Base-by-base conservation (phyloP, 2,797 vertebrate species). In the Sebastes trivittatus region DNA sequence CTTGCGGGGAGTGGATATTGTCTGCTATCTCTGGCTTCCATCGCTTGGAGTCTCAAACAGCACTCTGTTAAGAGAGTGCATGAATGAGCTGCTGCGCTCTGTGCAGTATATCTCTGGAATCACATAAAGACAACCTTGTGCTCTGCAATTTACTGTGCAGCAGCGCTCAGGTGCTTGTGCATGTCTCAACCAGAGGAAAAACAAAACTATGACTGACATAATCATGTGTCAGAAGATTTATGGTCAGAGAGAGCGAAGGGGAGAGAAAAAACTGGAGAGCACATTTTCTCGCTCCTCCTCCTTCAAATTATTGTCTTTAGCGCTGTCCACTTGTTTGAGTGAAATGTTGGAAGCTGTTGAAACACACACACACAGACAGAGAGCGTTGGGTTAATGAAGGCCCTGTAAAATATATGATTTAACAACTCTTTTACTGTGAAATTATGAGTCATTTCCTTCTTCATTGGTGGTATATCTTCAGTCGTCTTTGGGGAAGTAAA, bases 191-290 rank as follows among this genome's bases (percentile, higher is more conserved):
- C 95, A 94, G 95, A 96, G 92, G 81, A 92, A 94, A 95, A 94
- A 94, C 93, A 95, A 93, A 95, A 94, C 91, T 94, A 91, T 92
- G 93, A 95, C 93, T 95, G 96, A 95, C 92, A 94, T 92, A 95
- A 95, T 95, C 94, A 95, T 95, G 95, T 95, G 93, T 93, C 91
- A 92, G 93, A 87, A 95, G 95, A 96, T 96, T 96, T 96, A 96
- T 95, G 93, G 93, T 91, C 87, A 75, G 74, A 85, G 88, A 84
- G 91, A 89, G 84, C 72, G 70, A 82, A 87, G 84, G 86, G 85
- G 81, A 87, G 81, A 90, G 88, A 86, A 90, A 74, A 86, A 93
- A 90, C 85, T 88, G 87, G 81, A 94, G 92, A 93, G 91, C 83
- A 68, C 87, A 84, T 89, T 92, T 92, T 87, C 88, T 87, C 38